These are phyloP conservation scores for Pollimyrus isidori DNA, from an alignment of 2,113 vertebrate species.

Conservation along the genomic window DNA sequence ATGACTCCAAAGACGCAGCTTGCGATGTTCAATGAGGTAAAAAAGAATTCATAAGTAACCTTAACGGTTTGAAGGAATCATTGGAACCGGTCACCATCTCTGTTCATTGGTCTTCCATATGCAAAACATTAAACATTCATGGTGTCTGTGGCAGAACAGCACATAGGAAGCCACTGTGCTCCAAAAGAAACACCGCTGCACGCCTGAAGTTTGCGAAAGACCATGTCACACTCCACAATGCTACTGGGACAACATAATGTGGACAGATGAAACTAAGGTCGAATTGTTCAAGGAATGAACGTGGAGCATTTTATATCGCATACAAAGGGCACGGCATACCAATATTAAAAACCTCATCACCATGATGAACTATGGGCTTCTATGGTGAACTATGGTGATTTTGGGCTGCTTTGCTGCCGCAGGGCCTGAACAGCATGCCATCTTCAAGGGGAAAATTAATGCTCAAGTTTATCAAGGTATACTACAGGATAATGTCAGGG, in stretches of 20 bases:
- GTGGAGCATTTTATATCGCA: neutral
- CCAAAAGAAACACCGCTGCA: neutral
- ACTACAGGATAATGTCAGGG: neutral
- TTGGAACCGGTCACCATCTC: neutral
- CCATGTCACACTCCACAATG: neutral
- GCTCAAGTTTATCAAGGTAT: neutral
- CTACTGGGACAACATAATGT: neutral
- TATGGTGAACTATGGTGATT: neutral
- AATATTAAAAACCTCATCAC: neutral
- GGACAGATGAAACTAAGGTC: neutral
- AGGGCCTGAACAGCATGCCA: neutral
- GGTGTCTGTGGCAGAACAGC: neutral
- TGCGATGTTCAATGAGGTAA: neutral
- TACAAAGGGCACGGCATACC: neutral
- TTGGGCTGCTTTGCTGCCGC: neutral
- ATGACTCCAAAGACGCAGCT: neutral
- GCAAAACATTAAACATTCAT: neutral
- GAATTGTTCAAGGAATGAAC: neutral
- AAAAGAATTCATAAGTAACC: neutral
- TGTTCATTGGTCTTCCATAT: neutral
- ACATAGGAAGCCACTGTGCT: neutral
- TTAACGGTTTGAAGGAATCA: neutral
- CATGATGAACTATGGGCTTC: neutral
- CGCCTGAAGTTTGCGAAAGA: neutral
- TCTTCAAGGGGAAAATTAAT: neutral